Evolutionary conservation across 2,113 vertebrate genomes (phyloP), one percentile per base, ranked within the genome.

Genomic region (Brachionichthys hirsutus): DNA sequence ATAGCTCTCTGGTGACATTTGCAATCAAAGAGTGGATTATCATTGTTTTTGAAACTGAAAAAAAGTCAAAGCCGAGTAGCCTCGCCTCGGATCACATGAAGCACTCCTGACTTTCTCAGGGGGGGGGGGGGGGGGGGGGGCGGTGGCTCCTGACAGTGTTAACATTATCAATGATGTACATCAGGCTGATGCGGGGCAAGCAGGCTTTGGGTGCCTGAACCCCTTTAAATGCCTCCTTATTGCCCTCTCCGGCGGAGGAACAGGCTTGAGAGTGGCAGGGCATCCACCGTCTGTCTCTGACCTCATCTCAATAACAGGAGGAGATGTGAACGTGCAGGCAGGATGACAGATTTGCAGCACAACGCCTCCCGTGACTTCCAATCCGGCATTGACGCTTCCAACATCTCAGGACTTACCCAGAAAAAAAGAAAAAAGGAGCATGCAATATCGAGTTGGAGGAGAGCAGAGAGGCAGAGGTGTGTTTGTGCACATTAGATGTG

Each of bases 131-230:
- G n/a, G n/a, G n/a, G n/a, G n/a, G n/a, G n/a, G 67, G 59, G 55
- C 62, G 58, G 73, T 60, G 16, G 40, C 62, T 77, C 40, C 43
- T 70, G 74, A 82, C 71, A 78, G 82, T 77, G 75, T 84, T 67
- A 82, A 38, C 38, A 46, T 40, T 40, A 38, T 38, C 36, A 38
- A 38, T 38, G 36, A 63, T 51, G 61, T 63, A 57, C 53, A 60
- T 53, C 19, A 44, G 5, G 60, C 54, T 9, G n/a, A 73, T 46
- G 49, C 68, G 38, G 46, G 43, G 14, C 63, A 63, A 12, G n/a
- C 47, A 68, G 1, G 16, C 35, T 15, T 54, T 41, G 38, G 47
- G 38, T 70, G 58, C 74, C 75, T 74, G 17, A 60, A 46, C 61
- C 45, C 15, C 38, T 68, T 74, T 62, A 71, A 48, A 78, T 47